Percentiles rank a stretch among this genome's conserved stretches.
These are phyloP conservation scores for Tortricodes alternella DNA, from an alignment of 2,888 invertebrate species.

Conservation along the genomic window DNA sequence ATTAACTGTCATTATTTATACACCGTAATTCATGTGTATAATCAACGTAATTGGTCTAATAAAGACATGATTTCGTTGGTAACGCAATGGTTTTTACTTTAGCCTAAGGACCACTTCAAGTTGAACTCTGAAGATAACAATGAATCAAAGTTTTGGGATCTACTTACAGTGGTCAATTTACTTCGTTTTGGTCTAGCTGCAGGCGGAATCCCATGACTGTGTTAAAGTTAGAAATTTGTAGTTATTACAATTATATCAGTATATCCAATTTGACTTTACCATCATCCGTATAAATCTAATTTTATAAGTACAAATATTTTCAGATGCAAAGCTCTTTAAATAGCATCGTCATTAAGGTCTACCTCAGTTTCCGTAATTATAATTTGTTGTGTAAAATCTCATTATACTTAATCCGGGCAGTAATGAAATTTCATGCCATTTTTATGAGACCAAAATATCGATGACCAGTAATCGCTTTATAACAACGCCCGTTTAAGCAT, in stretches of 20 bases:
- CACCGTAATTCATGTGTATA: slow-evolving; percentile 41
- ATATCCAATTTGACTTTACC: background rate
- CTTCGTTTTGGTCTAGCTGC: slow-evolving; percentile 54
- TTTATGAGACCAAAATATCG: slow-evolving; percentile 39
- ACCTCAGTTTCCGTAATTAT: slow-evolving; percentile 39
- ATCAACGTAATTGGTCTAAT: slow-evolving; percentile 64
- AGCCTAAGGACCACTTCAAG: slow-evolving; percentile 43
- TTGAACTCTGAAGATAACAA: slow-evolving; percentile 37
- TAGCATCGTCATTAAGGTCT: too few relatives aligned
- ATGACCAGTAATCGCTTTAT: slow-evolving; percentile 52
- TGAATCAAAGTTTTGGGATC: slow-evolving; percentile 35
- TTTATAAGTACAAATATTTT: too few relatives aligned
- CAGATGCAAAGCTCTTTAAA: too few relatives aligned
- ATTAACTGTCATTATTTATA: slow-evolving; percentile 31
- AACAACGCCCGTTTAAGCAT: slow-evolving; percentile 50
- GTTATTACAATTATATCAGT: background rate
- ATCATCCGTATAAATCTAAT: too few relatives aligned
- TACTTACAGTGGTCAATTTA: slow-evolving; percentile 44
- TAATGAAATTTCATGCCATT: slow-evolving; percentile 42
- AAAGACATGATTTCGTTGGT: slow-evolving; percentile 65
- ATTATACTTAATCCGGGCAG: slow-evolving; percentile 14
- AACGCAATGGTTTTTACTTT: slow-evolving; percentile 51
- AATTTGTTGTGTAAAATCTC: slow-evolving; percentile 22
- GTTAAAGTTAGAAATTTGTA: slow-evolving; percentile 44
- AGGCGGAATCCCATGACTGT: slow-evolving; percentile 66